phyloP scores from a whole-genome alignment of 2,888 invertebrate genomes.

The Parnassius mnemosyne region DNA sequence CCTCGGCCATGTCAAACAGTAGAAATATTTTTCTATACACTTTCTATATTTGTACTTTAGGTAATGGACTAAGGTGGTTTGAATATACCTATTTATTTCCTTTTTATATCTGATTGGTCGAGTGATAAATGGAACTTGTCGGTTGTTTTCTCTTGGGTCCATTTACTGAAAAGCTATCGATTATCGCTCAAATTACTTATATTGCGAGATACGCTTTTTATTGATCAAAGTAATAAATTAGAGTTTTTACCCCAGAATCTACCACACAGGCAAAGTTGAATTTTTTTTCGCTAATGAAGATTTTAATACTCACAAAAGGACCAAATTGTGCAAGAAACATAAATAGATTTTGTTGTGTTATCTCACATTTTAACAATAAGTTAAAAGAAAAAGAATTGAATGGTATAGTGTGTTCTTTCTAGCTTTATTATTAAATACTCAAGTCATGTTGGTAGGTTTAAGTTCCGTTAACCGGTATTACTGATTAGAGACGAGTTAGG shows the following conservation, averaged over 20 bases:
- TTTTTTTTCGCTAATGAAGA: slow-evolving; percentile 7
- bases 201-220: slow-evolving; percentile 34
- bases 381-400: slow-evolving; percentile 1
- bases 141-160: slow-evolving; percentile 57
- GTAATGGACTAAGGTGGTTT: slow-evolving; percentile 75
- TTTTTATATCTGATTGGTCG: slow-evolving; percentile 67
- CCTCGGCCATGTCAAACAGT: slow-evolving; percentile 75
- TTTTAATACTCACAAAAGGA: not conserved
- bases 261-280: not conserved
- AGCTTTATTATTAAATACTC: slow-evolving; percentile 9
- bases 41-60: slow-evolving; percentile 67
- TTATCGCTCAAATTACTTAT: slow-evolving; percentile 41
- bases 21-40: slow-evolving; percentile 74
- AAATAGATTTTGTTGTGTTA: slow-evolving; percentile 18
- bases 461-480: slow-evolving; percentile 41
- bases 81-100: slow-evolving; percentile 52
- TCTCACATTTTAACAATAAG: slow-evolving; percentile 20
- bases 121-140: slow-evolving; percentile 67
- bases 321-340: slow-evolving; percentile 15
- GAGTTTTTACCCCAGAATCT: not conserved
- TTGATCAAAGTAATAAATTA: slow-evolving; percentile 1
- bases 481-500: slow-evolving; percentile 52
- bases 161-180: slow-evolving; percentile 41
- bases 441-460: slow-evolving; percentile 18
- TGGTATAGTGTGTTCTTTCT: slow-evolving; percentile 10